These are phyloP conservation scores for Diploscapter pachys DNA, from an alignment of 1,140 invertebrate genomes.

Conservation along the genomic window DNA sequence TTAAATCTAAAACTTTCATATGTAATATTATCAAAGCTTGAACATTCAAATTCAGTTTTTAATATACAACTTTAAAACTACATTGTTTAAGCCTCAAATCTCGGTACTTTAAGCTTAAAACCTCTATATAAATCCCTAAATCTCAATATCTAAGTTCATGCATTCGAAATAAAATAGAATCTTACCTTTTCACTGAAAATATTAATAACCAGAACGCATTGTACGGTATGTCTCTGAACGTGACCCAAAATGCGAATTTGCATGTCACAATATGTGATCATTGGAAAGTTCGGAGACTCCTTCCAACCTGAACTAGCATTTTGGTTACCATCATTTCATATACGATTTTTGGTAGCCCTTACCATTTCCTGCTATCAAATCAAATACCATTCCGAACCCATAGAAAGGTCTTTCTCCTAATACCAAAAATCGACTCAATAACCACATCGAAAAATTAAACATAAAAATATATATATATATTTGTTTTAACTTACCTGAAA, in stretches of 20 bases:
- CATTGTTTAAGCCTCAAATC: too few species aligned
- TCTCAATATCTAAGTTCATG: too few species aligned
- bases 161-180: background rate
- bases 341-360: background rate
- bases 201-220: conserved; percentile 62
- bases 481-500: conserved; percentile 38
- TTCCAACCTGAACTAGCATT: conserved; percentile 47
- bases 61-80: too few species aligned
- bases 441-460: conserved; percentile 58
- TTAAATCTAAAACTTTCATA: too few species aligned
- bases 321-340: conserved; percentile 11
- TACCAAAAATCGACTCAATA: conserved; percentile 64
- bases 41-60: too few species aligned
- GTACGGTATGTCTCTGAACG: conserved; percentile 59
- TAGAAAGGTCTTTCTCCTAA: conserved; percentile 61
- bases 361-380: conserved; percentile 51
- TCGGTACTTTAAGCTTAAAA: too few species aligned
- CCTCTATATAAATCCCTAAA: too few species aligned
- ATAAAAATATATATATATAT: background rate
- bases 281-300: conserved; percentile 60
- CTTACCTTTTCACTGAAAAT: conserved; percentile 60
- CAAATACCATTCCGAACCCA: conserved; percentile 51
- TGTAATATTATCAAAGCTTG: too few species aligned
- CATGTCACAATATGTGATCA: conserved; percentile 63
- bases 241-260: conserved; percentile 63